phyloP scores from a whole-genome alignment of 2,113 vertebrate species.

The Felis chaus region DNA sequence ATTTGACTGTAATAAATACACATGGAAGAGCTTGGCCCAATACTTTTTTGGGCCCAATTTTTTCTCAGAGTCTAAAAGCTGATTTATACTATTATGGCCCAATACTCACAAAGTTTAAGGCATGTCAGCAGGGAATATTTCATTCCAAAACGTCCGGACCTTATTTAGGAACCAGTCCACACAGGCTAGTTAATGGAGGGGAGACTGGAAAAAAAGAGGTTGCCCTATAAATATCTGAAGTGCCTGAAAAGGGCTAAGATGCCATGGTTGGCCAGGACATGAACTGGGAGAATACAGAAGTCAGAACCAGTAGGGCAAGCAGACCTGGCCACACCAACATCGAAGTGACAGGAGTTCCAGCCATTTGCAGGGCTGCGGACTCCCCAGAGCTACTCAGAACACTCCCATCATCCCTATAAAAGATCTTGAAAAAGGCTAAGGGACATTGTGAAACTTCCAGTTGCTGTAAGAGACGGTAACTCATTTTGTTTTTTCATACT shows the following conservation, averaged over 20 bases:
- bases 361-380: not conserved
- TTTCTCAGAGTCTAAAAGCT: not conserved
- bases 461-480: not conserved
- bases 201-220: not conserved
- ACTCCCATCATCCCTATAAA: not conserved
- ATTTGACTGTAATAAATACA: not conserved
- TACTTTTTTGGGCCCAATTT: not conserved
- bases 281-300: not conserved
- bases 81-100: not conserved
- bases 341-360: no score
- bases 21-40: not conserved
- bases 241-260: not conserved
- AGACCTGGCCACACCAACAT: not conserved
- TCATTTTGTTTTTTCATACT: not conserved
- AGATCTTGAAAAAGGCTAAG: not conserved
- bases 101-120: not conserved
- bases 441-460: not conserved
- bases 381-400: not conserved
- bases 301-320: not conserved
- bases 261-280: not conserved
- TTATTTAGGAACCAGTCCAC: not conserved
- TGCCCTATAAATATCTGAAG: not conserved
- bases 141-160: not conserved
- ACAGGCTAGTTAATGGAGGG: not conserved
- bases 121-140: not conserved